Evolutionary conservation across 2,113 vertebrate genomes (phyloP).

Genomic region (Saimiri boliviensis): DNA sequence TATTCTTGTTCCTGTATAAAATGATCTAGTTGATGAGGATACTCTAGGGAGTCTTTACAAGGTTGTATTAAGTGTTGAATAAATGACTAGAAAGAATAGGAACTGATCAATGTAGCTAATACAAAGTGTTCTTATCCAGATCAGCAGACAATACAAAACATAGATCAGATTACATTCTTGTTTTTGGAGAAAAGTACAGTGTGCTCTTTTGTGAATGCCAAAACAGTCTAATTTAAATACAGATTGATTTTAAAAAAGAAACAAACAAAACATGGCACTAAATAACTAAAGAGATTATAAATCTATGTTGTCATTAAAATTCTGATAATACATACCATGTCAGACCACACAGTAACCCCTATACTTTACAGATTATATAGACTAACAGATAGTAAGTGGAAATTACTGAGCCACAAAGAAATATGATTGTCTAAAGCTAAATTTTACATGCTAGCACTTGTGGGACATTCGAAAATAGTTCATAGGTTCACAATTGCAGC

Average conservation of each 20-base stretch:
- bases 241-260: background rate
- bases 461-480: background rate
- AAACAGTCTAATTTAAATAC: conserved; percentile 48
- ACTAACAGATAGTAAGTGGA: background rate
- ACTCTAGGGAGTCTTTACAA: conserved; percentile 81
- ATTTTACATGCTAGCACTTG: background rate
- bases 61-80: conserved; percentile 83
- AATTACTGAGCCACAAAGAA: conserved; percentile 53
- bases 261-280: background rate
- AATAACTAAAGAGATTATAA: conserved; percentile 41
- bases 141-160: conserved; percentile 80
- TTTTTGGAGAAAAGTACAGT: conserved; percentile 46
- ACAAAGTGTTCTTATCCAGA: conserved; percentile 75
- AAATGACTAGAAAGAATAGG: conserved; percentile 77
- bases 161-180: conserved; percentile 74
- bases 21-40: conserved; percentile 73
- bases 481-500: background rate
- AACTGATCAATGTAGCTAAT: conserved; percentile 83
- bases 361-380: background rate
- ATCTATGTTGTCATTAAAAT: conserved; percentile 19
- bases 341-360: background rate
- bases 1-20: conserved; percentile 79
- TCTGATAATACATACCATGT: background rate
- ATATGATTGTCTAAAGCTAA: conserved; percentile 19
- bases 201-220: conserved; percentile 63